A percentile compares a stretch with the other conserved stretches of the same genome.
These are phyloP conservation scores for Lates japonicus DNA, from an alignment of 2,797 vertebrate species.

Conservation along the genomic window DNA sequence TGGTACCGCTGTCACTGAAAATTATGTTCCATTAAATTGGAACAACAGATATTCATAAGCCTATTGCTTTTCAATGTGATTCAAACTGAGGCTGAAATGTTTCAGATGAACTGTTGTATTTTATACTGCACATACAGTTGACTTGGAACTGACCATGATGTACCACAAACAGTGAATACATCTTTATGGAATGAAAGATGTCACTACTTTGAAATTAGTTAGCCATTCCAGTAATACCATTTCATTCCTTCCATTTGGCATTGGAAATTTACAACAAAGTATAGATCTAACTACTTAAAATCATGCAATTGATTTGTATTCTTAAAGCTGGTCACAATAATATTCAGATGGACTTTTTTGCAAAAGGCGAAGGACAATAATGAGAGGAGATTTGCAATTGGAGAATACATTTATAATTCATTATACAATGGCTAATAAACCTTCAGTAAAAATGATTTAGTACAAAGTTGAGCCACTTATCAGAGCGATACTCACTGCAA, in stretches of 20 bases:
- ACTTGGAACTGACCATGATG: conserved; percentile 77
- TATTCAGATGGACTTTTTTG: conserved; percentile 81
- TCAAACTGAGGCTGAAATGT: conserved; percentile 76
- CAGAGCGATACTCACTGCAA: conserved; percentile 85
- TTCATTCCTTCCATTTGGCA: conserved; percentile 77
- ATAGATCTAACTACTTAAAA: conserved; percentile 83
- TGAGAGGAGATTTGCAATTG: conserved; percentile 87
- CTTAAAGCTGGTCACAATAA: conserved; percentile 86
- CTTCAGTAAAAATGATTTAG: conserved; percentile 88
- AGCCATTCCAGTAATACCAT: conserved; percentile 67
- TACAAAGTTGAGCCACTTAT: conserved; percentile 89
- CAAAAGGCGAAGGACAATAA: conserved; percentile 75
- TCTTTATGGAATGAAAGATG: conserved; percentile 60
- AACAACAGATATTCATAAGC: conserved; percentile 81
- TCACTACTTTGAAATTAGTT: conserved; percentile 76
- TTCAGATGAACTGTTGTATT: conserved; percentile 71
- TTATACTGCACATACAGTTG: conserved; percentile 73
- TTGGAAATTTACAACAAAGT: conserved; percentile 76
- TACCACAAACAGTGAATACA: conserved; percentile 72
- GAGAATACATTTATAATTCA: conserved; percentile 91
- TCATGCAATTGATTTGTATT: conserved; percentile 87
- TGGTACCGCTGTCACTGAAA: conserved; percentile 78
- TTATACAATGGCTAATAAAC: conserved; percentile 90
- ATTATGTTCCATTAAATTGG: conserved; percentile 86
- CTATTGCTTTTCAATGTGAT: conserved; percentile 81